phyloP scores from a whole-genome alignment of 35 echinoderm and acorn worm species.

The Apostichopus parvimensis region DNA sequence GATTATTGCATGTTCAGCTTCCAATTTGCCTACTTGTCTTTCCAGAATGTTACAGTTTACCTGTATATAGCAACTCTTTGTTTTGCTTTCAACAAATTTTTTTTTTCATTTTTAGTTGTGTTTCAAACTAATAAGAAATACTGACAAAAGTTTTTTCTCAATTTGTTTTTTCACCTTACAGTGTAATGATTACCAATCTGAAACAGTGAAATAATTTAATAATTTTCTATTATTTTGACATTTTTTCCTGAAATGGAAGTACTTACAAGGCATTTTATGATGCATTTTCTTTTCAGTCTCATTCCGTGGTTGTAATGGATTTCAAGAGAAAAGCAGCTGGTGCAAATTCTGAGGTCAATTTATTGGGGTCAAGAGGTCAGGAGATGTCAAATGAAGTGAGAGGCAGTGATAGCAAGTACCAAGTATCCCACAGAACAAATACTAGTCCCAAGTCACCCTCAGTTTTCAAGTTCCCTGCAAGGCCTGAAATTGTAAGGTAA shows the following conservation, averaged over 20 bases:
- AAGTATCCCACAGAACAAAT: neutral
- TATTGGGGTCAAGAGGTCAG: neutral
- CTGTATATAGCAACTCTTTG: too few species aligned
- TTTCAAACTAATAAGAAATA: too few species aligned
- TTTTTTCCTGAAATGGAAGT: neutral
- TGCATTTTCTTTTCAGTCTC: neutral
- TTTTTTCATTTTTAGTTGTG: too few species aligned
- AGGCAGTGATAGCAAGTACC: conserved; percentile 6
- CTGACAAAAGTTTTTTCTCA: too few species aligned
- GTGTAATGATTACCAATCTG: too few species aligned
- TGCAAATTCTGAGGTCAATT: neutral
- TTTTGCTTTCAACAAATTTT: too few species aligned
- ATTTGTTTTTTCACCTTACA: neutral
- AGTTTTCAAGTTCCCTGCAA: neutral
- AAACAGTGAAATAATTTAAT: too few species aligned
- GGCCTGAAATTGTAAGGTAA: neutral
- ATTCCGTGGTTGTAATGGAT: neutral
- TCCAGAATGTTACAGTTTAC: too few species aligned
- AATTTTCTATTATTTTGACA: too few species aligned
- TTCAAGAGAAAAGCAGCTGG: neutral
- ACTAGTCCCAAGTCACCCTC: neutral
- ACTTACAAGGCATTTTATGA: neutral
- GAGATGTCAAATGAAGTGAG: neutral
- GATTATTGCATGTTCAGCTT: neutral
- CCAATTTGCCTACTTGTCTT: too few species aligned